These are phyloP conservation scores for Formica selysi DNA, from an alignment of 1,140 invertebrate genomes.

Conservation along the genomic window DNA sequence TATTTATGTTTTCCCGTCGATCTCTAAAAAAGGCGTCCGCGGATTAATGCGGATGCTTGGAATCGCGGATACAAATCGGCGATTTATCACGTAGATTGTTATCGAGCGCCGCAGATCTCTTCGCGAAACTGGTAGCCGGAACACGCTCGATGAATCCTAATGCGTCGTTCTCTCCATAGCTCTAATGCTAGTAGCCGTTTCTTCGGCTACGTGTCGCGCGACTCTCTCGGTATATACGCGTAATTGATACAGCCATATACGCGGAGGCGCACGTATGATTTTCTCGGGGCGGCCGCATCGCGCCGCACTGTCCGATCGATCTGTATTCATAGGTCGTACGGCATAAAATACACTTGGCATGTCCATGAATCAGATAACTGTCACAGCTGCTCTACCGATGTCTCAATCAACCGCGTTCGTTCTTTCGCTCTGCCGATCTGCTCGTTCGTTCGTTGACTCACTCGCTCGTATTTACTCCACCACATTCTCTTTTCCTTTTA, in stretches of 20 bases:
- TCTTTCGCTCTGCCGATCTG: slow-evolving; percentile 61
- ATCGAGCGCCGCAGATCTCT: slow-evolving; percentile 58
- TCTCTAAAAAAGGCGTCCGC: slow-evolving; percentile 43
- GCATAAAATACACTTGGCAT: slow-evolving; percentile 87
- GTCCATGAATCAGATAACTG: slow-evolving; percentile 87
- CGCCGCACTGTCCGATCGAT: slow-evolving; percentile 80
- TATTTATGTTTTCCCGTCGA: slow-evolving; percentile 10
- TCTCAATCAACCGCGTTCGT: slow-evolving; percentile 83
- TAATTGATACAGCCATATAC: slow-evolving; percentile 82
- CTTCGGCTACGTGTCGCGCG: slow-evolving; percentile 67
- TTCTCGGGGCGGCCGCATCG: slow-evolving; percentile 67
- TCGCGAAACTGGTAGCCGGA: slow-evolving; percentile 67
- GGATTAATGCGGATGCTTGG: slow-evolving; percentile 40
- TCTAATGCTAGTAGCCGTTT: slow-evolving; percentile 36
- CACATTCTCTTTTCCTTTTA: slow-evolving; percentile 28
- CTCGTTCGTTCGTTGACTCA: slow-evolving; percentile 34
- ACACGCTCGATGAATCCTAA: slow-evolving; percentile 74
- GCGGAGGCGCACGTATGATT: slow-evolving; percentile 78
- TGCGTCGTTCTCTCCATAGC: slow-evolving; percentile 63
- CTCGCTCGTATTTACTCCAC: not conserved
- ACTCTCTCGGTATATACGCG: slow-evolving; percentile 58
- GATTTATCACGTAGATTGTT: slow-evolving; percentile 78
- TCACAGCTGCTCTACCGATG: slow-evolving; percentile 84
- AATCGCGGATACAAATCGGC: slow-evolving; percentile 75
- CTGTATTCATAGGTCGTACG: slow-evolving; percentile 87